A percentile compares a stretch with the other conserved stretches of the same genome.
These are phyloP conservation scores for Gopherus evgoodei DNA, from an alignment of 2,113 vertebrate genomes.

Conservation along the genomic window DNA sequence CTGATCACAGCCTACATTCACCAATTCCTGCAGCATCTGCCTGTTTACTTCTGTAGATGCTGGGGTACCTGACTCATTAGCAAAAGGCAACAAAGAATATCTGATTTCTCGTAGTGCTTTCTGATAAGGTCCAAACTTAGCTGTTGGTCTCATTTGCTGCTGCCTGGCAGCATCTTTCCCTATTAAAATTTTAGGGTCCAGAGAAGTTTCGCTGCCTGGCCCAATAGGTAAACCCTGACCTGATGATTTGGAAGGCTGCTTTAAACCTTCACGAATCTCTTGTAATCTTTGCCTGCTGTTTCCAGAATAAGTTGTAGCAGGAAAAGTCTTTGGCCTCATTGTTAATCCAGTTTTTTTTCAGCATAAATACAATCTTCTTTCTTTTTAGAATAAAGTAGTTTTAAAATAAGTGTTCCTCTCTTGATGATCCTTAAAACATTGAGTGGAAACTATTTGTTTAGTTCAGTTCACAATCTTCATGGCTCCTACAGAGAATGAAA, in stretches of 20 bases:
- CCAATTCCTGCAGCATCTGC: slow-evolving; percentile 97
- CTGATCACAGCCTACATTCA: slow-evolving; percentile 97
- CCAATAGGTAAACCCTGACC: slow-evolving; percentile 86
- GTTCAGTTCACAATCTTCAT: slow-evolving; percentile 70
- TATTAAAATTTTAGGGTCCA: slow-evolving; percentile 85
- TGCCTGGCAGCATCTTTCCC: slow-evolving; percentile 90
- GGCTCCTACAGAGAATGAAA: slow-evolving; percentile 68
- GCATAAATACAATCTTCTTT: slow-evolving; percentile 81
- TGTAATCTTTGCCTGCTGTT: slow-evolving; percentile 96
- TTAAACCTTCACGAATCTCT: slow-evolving; percentile 97
- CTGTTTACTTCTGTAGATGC: slow-evolving; percentile 90
- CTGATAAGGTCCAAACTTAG: slow-evolving; percentile 98
- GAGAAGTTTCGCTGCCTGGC: slow-evolving; percentile 79
- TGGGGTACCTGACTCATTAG: slow-evolving; percentile 88
- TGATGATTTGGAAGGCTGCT: slow-evolving; percentile 93
- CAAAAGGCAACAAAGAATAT: slow-evolving; percentile 96
- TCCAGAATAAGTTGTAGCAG: slow-evolving; percentile 94
- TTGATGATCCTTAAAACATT: slow-evolving; percentile 38
- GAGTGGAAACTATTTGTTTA: background rate
- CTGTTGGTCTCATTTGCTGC: slow-evolving; percentile 90
- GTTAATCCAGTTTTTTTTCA: slow-evolving; percentile 81
- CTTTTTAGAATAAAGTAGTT: slow-evolving; percentile 23
- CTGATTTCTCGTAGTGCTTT: slow-evolving; percentile 95
- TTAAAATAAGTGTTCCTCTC: background rate
- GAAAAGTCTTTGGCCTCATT: slow-evolving; percentile 99